A percentile compares a stretch with the other conserved stretches of the same genome.
phyloP scores from a whole-genome alignment of 2,113 vertebrate species.

The Saimiri boliviensis region DNA sequence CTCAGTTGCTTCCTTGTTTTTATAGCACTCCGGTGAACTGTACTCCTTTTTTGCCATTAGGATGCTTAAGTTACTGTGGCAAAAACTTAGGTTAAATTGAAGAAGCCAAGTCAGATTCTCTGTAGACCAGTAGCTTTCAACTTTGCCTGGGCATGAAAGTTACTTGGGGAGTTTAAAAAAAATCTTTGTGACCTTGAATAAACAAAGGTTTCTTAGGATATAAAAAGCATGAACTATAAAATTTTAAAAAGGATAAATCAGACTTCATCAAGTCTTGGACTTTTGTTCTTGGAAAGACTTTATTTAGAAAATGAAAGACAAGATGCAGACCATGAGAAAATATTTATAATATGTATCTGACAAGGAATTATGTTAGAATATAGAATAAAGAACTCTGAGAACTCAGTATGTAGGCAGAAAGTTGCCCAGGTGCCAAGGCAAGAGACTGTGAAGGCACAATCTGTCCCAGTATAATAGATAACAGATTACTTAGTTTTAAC shows the following conservation, averaged over 20 bases:
- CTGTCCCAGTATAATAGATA: no score
- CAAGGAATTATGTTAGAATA: background rate
- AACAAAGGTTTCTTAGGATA: constrained; percentile 21
- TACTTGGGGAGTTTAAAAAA: background rate
- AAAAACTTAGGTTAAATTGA: constrained; percentile 44
- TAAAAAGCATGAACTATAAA: constrained; percentile 38
- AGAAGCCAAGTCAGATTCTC: constrained; percentile 47
- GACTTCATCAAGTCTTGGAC: background rate
- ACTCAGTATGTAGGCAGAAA: background rate
- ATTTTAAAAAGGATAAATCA: background rate
- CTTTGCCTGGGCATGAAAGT: background rate
- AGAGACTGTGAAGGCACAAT: no score
- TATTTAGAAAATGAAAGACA: constrained; percentile 39
- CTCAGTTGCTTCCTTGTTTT: background rate
- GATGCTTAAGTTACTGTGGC: background rate
- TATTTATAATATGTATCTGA: background rate
- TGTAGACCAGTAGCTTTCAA: background rate
- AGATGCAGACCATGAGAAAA: background rate
- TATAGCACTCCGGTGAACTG: background rate
- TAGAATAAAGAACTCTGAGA: background rate
- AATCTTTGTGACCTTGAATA: constrained; percentile 23
- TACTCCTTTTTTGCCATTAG: constrained; percentile 24
- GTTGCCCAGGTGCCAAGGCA: no score
- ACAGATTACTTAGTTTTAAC: no score
- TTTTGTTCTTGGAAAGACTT: constrained; percentile 45